Percentiles rank a stretch among this genome's conserved stretches.
Conservation (phyloP, 2,888 invertebrate species). For the Pristionchus exspectatus region DNA sequence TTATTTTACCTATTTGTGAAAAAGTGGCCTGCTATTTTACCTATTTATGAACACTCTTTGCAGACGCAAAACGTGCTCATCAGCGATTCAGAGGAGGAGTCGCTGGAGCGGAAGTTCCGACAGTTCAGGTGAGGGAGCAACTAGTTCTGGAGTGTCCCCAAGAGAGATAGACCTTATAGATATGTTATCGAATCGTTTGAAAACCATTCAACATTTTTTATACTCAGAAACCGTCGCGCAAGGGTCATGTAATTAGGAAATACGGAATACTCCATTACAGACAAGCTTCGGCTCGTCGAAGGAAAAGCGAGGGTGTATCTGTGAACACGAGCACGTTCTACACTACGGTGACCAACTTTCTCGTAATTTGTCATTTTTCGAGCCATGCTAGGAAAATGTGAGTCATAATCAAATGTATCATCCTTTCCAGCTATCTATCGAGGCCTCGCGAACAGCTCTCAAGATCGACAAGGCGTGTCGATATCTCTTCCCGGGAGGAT, state of each 20-base stretch:
- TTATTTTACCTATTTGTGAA: too few species aligned
- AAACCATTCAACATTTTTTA: too few species aligned
- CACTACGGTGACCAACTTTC: slow-evolving; percentile 33
- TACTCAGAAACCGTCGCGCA: too few species aligned
- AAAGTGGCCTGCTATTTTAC: too few species aligned
- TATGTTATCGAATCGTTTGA: too few species aligned
- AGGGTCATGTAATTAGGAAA: too few species aligned
- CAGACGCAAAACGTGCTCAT: background rate
- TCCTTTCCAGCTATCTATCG: slow-evolving; percentile 45
- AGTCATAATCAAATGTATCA: too few species aligned
- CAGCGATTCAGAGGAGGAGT: slow-evolving; percentile 35
- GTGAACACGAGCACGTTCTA: slow-evolving; percentile 43
- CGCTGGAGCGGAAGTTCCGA: slow-evolving; percentile 9
- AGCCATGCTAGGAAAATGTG: too few species aligned
- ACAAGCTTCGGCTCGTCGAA: background rate
- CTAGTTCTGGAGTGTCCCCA: too few species aligned
- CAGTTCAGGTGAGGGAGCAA: background rate
- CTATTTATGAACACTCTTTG: background rate
- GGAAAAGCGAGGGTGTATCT: slow-evolving; percentile 15
- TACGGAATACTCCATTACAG: too few species aligned
- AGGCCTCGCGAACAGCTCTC: slow-evolving; percentile 45
- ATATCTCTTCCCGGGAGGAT: slow-evolving; percentile 42
- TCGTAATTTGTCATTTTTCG: too few species aligned
- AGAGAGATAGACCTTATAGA: too few species aligned
- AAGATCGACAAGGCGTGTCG: slow-evolving; percentile 51